Evolutionary conservation across 2,888 invertebrate genomes (phyloP), one percentile per base, ranked within the genome.

Genomic region (Lypha dubia): DNA sequence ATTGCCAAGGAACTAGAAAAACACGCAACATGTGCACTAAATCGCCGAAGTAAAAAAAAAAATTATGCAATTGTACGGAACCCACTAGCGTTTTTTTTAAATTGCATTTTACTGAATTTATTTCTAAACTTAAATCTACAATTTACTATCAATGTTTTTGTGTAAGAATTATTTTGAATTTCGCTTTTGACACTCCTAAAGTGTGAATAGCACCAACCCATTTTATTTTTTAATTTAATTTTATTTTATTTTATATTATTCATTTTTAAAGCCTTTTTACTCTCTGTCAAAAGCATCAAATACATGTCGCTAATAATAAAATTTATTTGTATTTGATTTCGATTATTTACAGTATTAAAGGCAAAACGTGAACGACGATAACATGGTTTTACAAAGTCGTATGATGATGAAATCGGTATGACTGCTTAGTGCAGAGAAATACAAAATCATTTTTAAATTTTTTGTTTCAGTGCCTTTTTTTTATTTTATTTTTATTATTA

Each of bases 201-300:
- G n/a, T 74, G 53, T 56, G 56, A 56, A 46, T 24, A 46, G 4
- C n/a, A 70, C 8, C n/a, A 58, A 17, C 46, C 9, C 7, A 17
- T 49, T 46, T 49, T n/a, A 49, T 7, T 11, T 6, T 1, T 0
- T 9, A 4, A 28, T 62, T 73, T 62, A 5, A 24, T 24, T 20
- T 49, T 35, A 32, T 53, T 32, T 22, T 5, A 56, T 38, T 22
- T 9, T 6, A 17, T 56, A 8, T 44, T 56, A 3, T 17, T 67
- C 32, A 63, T 41, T 1, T 49, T 49, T 60, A 44, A 71, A 58
- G 68, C 46, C 70, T 79, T 70, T 53, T 63, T n/a, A n/a, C n/a
- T n/a, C 75, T 63, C 58, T 83, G 74, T 75, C 74, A 63, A 63
- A 58, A 56, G 44, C 79, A 71, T 63, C 46, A 56, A 71, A 53